Evolutionary conservation across 37 sponge, comb jelly and placozoan species (phyloP), one percentile per base, ranked within the genome.

Genomic region (Petrosia ficiformis): DNA sequence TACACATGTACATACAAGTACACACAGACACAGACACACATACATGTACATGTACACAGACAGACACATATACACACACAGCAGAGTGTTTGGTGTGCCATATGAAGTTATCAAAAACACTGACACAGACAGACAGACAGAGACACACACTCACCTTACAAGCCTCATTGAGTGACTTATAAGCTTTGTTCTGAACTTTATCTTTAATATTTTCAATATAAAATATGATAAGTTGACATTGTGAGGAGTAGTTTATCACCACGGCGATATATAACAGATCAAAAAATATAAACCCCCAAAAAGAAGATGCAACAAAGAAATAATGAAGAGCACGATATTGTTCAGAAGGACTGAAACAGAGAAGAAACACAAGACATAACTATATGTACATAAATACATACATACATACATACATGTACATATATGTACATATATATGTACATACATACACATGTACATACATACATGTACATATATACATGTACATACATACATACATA

Each of bases 221-320:
- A 70, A 42, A 68, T 14, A 66, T 79, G 29, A 91, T 38, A 30
- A 91, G 87, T 57, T 91, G 83, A n/a, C 83, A 73, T 68, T 91
- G 84, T 1, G 73, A 83, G 32, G n/a, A 31, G 73, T 86, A 91
- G 32, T 63, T 83, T 34, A 86, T 66, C 64, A 91, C 82, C 63
- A 86, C 87, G 26, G 83, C 83, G 30, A 91, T 56, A 73, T 91
- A 91, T 59, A 86, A 72, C 11, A 91, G 64, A 80, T 91, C 92
- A 63, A 91, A 86, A 37, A 86, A 56, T 16, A 83, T 35, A 44
- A 91, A 79, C 8, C 92, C 87, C 26, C 86, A 1, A 8, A 86
- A 24, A n/a, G 78, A 39, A 42, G 48, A 75, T 44, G 77, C 60
- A 24, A 84, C 82, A 63, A 80, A 61, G 10, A 36, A 25, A 39